Evolutionary conservation across 2,113 vertebrate species (phyloP).

Genomic region (Eulacestoma nigropectus): DNA sequence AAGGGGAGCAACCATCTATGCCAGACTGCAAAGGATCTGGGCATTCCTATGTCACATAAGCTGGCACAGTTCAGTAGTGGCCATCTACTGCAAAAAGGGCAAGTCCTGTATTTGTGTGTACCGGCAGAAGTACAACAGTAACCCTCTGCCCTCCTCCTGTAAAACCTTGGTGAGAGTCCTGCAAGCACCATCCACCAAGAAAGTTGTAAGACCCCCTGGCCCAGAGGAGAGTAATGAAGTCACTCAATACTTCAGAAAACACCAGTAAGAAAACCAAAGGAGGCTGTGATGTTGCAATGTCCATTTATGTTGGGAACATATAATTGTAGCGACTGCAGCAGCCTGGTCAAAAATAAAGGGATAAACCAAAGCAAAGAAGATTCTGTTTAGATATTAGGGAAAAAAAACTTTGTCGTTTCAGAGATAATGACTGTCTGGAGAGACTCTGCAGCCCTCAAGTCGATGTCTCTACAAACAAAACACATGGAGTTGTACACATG

Average conservation of each 20-base stretch:
- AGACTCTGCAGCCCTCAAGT: neutral
- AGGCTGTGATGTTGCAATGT: neutral
- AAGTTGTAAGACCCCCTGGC: neutral
- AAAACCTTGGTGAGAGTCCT: neutral
- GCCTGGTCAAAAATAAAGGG: neutral
- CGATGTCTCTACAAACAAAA: neutral
- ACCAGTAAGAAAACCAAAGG: neutral
- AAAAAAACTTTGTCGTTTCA: neutral
- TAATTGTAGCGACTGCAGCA: neutral
- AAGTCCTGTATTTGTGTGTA: neutral
- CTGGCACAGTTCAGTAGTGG: neutral
- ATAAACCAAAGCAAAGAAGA: neutral
- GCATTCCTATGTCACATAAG: neutral
- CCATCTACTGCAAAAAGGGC: neutral
- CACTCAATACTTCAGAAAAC: neutral
- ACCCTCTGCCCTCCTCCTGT: neutral
- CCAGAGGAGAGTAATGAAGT: neutral
- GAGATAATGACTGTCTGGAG: neutral
- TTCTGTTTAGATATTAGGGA: neutral
- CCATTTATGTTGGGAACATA: neutral
- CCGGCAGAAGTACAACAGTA: neutral
- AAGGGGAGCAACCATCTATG: fast-evolving
- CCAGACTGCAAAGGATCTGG: neutral
- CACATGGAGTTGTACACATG: neutral
- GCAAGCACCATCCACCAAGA: neutral